Base-by-base conservation (phyloP, 2,797 vertebrate species). In the Neosalanx taihuensis region DNA sequence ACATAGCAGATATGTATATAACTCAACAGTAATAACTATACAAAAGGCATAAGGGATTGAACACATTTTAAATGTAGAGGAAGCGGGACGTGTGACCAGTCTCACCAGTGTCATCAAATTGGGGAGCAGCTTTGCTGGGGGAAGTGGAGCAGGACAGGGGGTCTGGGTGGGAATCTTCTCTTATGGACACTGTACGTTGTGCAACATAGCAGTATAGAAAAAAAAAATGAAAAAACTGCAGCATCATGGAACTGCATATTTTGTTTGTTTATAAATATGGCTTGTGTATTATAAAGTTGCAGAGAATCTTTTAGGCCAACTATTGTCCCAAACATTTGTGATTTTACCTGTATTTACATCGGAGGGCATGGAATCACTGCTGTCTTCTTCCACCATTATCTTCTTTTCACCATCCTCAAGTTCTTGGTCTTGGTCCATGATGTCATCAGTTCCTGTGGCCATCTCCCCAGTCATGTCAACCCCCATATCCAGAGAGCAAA, bases 391-490 rank as follows among this genome's bases (percentile, higher is more conserved):
- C 33, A 17, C 61, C 13, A 6, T n/a, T 35, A 18, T 70, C 23
- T 51, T 61, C 23, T 69, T n/a, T 1, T 84, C 77, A 57, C 88
- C 88, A 69, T 83, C 62, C 80, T 89, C 83, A 30, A 89, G 87
- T 66, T 88, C 83, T 0, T 84, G 85, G 0, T 85, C 87, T 6
- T 88, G 86, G 80, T 90, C 89, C 89, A 88, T 91, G 80, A 88
- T 86, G 73, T 89, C 86, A 41, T 91, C 88, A 0, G 3, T 1
- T 7, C 64, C 46, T 17, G 10, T 4, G 0, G 79, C 61, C 37
- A 7, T 18, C 17, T 69, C 31, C 18, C 31, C 49, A 1, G 46
- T 71, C 4, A 62, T 56, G 0, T 78, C 82, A 10, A 7, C 57
- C 41, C 74, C 12, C 46, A 56, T 60, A n/a, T 3, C 6, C 68